These are phyloP conservation scores for Hyposoter didymator DNA, from an alignment of 2,888 invertebrate species.

Conservation along the genomic window DNA sequence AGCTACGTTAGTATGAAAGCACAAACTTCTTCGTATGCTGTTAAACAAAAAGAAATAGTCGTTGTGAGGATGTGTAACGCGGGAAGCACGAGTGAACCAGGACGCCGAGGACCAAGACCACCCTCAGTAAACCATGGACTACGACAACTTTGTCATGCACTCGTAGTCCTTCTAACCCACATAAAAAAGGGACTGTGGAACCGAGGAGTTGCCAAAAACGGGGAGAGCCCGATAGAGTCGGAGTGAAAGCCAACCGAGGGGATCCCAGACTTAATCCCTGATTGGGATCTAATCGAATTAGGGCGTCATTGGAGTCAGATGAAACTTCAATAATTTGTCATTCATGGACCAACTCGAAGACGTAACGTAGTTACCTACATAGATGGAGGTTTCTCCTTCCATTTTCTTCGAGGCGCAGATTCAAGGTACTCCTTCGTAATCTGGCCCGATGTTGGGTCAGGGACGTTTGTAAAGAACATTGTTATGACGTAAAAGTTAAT, in stretches of 20 bases:
- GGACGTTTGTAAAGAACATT: background rate
- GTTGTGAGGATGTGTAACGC: background rate
- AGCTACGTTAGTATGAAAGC: background rate
- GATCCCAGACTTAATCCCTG: conserved; percentile 22
- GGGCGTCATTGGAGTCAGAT: conserved; percentile 39
- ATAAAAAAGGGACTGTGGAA: background rate
- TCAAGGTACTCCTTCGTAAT: background rate
- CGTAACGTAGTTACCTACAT: background rate
- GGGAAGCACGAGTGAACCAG: background rate
- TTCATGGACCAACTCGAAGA: background rate
- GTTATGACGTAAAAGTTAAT: background rate
- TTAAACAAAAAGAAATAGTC: background rate
- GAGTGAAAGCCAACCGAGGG: background rate
- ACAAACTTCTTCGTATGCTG: background rate
- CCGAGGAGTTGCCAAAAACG: background rate
- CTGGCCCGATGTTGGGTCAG: background rate
- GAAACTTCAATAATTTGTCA: conserved; percentile 17
- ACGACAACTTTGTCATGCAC: conserved; percentile 12
- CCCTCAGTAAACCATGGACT: background rate
- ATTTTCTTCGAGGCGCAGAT: background rate
- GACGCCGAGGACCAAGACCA: background rate
- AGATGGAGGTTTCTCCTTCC: background rate
- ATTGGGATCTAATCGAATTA: conserved; percentile 64
- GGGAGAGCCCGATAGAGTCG: background rate
- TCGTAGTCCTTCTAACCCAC: background rate